Conservation (phyloP, 92 coral and sea anemone genomes). For the Zoanthus gigantus region DNA sequence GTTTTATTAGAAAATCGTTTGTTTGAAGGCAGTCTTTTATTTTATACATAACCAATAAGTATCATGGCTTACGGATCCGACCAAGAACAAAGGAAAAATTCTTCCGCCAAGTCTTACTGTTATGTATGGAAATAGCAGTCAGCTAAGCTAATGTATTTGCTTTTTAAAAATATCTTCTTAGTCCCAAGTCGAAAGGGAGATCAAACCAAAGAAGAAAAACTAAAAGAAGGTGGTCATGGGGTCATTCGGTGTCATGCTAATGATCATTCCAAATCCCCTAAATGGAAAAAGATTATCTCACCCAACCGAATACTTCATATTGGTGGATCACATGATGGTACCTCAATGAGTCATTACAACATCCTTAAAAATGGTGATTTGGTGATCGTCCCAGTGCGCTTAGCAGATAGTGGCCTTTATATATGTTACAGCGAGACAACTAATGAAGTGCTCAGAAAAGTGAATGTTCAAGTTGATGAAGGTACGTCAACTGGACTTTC, state of each 20-base stretch:
- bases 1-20: too few species aligned
- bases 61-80: too few species aligned
- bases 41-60: too few species aligned
- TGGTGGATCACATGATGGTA: background rate
- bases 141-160: background rate
- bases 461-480: background rate
- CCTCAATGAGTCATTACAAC: background rate
- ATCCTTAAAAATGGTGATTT: constrained; percentile 19
- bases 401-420: constrained; percentile 22
- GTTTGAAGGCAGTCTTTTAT: too few species aligned
- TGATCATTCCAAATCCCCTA: background rate
- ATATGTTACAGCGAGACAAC: constrained; percentile 25
- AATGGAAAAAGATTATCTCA: constrained; percentile 24
- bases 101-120: too few species aligned
- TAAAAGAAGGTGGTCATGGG: constrained; percentile 3
- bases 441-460: background rate
- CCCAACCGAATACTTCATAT: background rate
- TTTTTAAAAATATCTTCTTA: background rate
- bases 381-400: constrained; percentile 17
- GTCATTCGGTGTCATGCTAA: constrained; percentile 29
- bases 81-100: too few species aligned
- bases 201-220: background rate
- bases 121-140: too few species aligned
- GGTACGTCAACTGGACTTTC: constrained; percentile 10
- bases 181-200: background rate